Base-by-base conservation (phyloP, 2,113 vertebrate species). In the Hippocampus guttulatus region DNA sequence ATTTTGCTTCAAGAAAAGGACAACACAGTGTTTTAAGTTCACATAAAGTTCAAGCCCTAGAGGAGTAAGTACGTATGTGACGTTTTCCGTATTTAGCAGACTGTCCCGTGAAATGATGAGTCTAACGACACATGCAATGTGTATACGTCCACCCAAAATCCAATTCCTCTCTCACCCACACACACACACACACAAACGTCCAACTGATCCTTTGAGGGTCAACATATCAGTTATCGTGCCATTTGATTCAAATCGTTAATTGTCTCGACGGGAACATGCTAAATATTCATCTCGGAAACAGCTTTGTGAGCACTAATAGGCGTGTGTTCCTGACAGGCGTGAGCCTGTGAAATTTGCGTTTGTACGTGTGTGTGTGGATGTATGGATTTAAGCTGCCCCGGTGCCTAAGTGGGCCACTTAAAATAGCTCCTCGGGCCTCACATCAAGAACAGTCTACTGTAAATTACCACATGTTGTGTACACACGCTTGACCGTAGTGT, bases 341-440 rank as follows among this genome's bases (percentile, higher is more conserved):
- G 45, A 25, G 25, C 2, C 15, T 64, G 43, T 47, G 27, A 68
- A 49, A 55, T n/a, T 23, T 27, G 51, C 69, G 30, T 58, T 43
- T 74, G 20, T 67, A 9, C 67, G 51, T 63, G 60, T 78, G 60
- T 78, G 43, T 73, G 75, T 33, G 81, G 75, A 87, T 84, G 83
- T 85, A 79, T 86, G 76, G 82, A 82, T 79, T 79, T 74, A 81
- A 86, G 78, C 80, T 90, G 88, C 90, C 83, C 92, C 86, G 70
- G 64, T 89, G 86, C 82, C 73, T 89, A 92, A 92, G 79, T 92
- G 78, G 90, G 89, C 80, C 91, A 89, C 76, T 86, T 57, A 74
- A 78, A 88, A 88, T 87, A 84, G 73, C 82, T 84, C 71, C 79
- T 79, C 65, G 2, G 79, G 78, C 73, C 52, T 78, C 16, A 21